Evolutionary conservation across 2,888 invertebrate genomes (phyloP).

Genomic region (Physocephala rufipes): DNA sequence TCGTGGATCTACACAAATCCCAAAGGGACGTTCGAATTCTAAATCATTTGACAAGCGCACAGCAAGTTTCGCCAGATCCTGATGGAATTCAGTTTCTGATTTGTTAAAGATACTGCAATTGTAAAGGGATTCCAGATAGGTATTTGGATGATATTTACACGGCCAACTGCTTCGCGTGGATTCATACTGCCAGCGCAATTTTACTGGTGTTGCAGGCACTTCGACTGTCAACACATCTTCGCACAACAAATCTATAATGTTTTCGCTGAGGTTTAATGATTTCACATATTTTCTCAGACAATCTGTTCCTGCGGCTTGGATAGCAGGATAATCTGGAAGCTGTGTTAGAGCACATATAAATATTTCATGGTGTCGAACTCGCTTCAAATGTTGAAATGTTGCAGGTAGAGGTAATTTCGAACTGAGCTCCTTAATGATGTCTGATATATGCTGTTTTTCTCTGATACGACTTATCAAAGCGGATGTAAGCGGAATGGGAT

Average conservation of each 20-base stretch:
- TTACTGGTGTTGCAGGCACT: constrained; percentile 73
- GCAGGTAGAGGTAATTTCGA: constrained; percentile 69
- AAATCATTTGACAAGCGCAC: constrained; percentile 50
- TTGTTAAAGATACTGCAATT: constrained; percentile 71
- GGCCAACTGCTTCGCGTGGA: constrained; percentile 77
- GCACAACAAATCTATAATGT: constrained; percentile 48
- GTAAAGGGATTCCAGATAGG: constrained; percentile 74
- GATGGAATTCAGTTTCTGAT: constrained; percentile 69
- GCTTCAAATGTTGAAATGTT: constrained; percentile 76
- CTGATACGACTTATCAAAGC: constrained; percentile 72
- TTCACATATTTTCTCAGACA: constrained; percentile 36
- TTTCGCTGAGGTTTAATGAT: constrained; percentile 36
- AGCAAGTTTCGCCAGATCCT: constrained; percentile 69
- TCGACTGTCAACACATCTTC: constrained; percentile 67
- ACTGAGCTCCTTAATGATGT: constrained; percentile 70
- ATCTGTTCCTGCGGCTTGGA: neutral
- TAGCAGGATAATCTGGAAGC: neutral
- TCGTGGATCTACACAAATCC: constrained; percentile 80
- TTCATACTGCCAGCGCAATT: constrained; percentile 74
- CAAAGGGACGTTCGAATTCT: constrained; percentile 63
- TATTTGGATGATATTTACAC: constrained; percentile 84
- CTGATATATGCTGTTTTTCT: constrained; percentile 72
- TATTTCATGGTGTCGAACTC: constrained; percentile 72
- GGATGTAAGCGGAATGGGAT: constrained; percentile 67
- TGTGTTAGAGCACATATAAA: constrained; percentile 66